phyloP scores from a whole-genome alignment of 2,888 invertebrate species.

The Cephus pulcher region DNA sequence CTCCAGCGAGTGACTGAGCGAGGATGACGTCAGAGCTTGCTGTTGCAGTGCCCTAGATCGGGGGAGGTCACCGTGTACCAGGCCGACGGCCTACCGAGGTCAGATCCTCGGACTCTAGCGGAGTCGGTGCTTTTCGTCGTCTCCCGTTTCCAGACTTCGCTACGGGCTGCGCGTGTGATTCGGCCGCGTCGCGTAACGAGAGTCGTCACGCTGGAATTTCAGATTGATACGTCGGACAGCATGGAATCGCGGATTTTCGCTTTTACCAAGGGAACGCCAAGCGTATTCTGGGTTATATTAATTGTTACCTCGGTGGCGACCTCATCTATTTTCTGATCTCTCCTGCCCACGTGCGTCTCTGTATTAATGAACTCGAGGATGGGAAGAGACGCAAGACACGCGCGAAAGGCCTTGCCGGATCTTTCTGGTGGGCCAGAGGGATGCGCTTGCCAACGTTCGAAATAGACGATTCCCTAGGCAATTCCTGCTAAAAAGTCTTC shows the following conservation, averaged over 20 bases:
- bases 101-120: conserved; percentile 59
- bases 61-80: conserved; percentile 65
- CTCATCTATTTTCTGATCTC: background rate
- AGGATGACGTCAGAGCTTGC: conserved; percentile 63
- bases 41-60: conserved; percentile 67
- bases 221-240: too few relatives aligned
- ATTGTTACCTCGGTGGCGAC: background rate
- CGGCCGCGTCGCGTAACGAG: background rate
- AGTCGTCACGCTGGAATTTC: background rate
- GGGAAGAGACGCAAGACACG: background rate
- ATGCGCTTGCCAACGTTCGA: background rate
- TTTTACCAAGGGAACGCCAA: too few relatives aligned
- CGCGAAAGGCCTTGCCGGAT: background rate
- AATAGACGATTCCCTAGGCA: background rate
- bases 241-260: background rate
- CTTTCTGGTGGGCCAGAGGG: background rate
- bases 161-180: background rate
- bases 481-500: background rate
- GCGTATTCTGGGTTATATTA: background rate
- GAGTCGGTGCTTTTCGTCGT: conserved; percentile 25
- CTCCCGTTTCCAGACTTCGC: conserved; percentile 9
- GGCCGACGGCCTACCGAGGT: conserved; percentile 67
- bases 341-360: background rate
- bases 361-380: background rate
- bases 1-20: conserved; percentile 48